Evolutionary conservation across 2,113 vertebrate genomes (phyloP).

Genomic region (Muntiacus reevesi): DNA sequence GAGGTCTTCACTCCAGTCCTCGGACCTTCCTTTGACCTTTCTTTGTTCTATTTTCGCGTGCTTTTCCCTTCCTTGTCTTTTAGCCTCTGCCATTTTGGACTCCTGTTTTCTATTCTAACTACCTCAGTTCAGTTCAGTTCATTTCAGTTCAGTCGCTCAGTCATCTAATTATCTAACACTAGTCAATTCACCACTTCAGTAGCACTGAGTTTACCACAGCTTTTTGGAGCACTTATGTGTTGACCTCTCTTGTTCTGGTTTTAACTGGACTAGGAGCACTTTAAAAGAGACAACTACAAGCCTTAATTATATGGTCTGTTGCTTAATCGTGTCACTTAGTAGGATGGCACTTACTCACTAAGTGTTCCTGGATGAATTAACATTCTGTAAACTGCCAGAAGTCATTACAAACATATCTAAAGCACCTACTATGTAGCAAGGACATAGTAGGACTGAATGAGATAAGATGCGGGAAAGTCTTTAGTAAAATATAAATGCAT

Average conservation of each 20-base stretch:
- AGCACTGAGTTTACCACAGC: neutral
- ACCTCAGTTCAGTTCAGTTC: no score
- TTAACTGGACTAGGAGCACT: neutral
- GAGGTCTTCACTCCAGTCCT: no score
- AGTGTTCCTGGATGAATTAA: neutral
- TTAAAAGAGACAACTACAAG: neutral
- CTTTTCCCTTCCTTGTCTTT: no score
- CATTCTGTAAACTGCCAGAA: neutral
- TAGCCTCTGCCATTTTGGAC: no score
- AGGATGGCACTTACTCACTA: neutral
- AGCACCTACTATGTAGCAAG: neutral
- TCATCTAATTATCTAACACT: no score
- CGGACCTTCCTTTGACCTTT: no score
- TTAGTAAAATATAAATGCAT: neutral
- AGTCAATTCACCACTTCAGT: rapidly evolving
- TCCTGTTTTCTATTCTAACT: no score
- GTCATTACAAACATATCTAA: neutral
- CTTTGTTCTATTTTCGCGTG: no score
- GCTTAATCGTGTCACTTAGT: neutral
- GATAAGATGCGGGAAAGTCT: neutral
- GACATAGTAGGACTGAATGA: neutral
- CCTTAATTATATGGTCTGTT: neutral
- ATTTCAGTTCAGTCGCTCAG: no score
- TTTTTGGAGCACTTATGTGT: neutral
- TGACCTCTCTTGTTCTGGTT: neutral